A percentile compares a stretch with the other conserved stretches of the same genome.
These are phyloP conservation scores for Agonopterix subpropinquella DNA, from an alignment of 2,888 invertebrate species.

Conservation along the genomic window DNA sequence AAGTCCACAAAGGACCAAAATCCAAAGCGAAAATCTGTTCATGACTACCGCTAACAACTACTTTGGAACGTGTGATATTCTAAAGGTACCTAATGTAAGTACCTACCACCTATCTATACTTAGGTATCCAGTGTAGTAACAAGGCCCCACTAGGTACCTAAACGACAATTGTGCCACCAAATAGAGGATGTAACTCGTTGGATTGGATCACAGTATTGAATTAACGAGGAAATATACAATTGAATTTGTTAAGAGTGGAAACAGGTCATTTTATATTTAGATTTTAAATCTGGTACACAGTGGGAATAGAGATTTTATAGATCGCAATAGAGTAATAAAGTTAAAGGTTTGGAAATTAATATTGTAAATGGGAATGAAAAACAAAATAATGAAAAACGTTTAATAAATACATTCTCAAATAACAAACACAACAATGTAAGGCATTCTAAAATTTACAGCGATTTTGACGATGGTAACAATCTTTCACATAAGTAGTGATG, in stretches of 20 bases:
- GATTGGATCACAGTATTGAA: background rate
- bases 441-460: slow-evolving; percentile 23
- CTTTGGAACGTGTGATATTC: background rate
- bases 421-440: slow-evolving; percentile 57
- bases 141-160: background rate
- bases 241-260: too few relatives aligned
- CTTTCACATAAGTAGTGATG: background rate
- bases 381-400: slow-evolving; percentile 39
- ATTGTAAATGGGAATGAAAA: background rate
- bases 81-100: background rate
- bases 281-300: too few relatives aligned
- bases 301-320: too few relatives aligned
- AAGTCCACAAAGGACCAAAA: slow-evolving; percentile 36
- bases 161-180: slow-evolving; percentile 2
- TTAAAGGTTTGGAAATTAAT: too few relatives aligned
- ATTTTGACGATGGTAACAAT: slow-evolving; percentile 22
- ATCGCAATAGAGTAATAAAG: too few relatives aligned
- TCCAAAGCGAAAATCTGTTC: slow-evolving; percentile 16
- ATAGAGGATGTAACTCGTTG: slow-evolving; percentile 16
- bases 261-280: too few relatives aligned
- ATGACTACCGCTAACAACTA: slow-evolving; percentile 7
- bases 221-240: too few relatives aligned
- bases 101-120: too few relatives aligned
- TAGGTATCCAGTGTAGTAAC: background rate
- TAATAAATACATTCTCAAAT: slow-evolving; percentile 57